Evolutionary conservation across 2,113 vertebrate genomes (phyloP), one percentile per base, ranked within the genome.

Genomic region (Neolamprologus cancellatus): DNA sequence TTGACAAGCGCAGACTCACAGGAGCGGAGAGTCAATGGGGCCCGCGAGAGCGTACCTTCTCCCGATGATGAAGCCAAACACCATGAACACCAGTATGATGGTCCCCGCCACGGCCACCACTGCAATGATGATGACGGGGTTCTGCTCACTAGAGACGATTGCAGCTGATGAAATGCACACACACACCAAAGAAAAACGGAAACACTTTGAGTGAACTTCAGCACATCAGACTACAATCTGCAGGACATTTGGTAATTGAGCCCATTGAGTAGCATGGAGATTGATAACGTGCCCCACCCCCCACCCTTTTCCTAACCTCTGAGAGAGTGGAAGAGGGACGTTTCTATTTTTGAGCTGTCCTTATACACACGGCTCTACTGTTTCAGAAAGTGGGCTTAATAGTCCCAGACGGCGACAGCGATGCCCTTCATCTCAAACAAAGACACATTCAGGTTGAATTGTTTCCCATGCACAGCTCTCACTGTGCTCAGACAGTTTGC

Each of bases 1-100:
- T 91, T 94, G 94, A 95, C 93, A 95, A 96, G 95, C 94, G 87
- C 93, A 95, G 95, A 96, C 96, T 96, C 96, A 96, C 96, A 96
- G 96, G 89, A 96, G 95, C 93, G 96, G 96, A 91, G 95, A 96
- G 95, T 96, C 96, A 96, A 96, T 93, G 95, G 96, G 95, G 95
- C 95, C 96, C 94, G 94, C 95, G 95, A 94, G 89, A 96, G 87
- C 94, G 95, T 99, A 99, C 99, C 99, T 99, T 97, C 99, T 97
- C 95, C 99, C 99, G 5, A 99, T 99, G 96, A 99, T 99, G 97
- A 99, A 99, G 93, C 99, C 99, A 85, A 99, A 99, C 86, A 99
- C 99, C 98, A 99, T 99, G 96, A 99, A 99, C 71, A 99, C 98
- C 95, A 99, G 95, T 94, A 99, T 99, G 95, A 99, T 99, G 93